Conservation (phyloP, 2,113 vertebrate species). For the Bujurquina vittata region DNA sequence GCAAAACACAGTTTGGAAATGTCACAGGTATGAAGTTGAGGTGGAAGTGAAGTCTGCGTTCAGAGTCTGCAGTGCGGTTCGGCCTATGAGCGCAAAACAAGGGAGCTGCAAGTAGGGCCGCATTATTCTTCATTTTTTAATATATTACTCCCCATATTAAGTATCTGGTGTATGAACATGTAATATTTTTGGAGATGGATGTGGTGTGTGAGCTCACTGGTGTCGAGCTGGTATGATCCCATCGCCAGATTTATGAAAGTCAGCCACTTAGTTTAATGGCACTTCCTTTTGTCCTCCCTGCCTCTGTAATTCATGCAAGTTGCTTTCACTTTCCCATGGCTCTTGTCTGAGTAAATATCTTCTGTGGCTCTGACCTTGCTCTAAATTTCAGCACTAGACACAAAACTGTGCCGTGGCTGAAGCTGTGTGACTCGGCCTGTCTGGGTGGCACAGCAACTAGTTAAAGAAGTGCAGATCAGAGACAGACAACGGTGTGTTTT, state of each 20-base stretch:
- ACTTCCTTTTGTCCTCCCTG: neutral
- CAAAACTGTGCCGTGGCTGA: slow-evolving; percentile 29
- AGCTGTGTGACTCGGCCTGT: slow-evolving; percentile 39
- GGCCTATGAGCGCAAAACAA: neutral
- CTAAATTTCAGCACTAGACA: slow-evolving; percentile 56
- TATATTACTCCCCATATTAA: neutral
- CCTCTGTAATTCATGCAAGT: neutral
- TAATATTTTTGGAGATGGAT: neutral
- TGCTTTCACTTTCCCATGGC: slow-evolving; percentile 52
- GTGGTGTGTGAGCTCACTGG: neutral
- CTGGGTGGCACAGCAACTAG: slow-evolving; percentile 38
- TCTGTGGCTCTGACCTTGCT: slow-evolving; percentile 57
- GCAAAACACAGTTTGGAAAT: neutral
- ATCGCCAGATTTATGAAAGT: neutral
- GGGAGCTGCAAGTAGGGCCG: neutral
- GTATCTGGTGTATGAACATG: neutral
- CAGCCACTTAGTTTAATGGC: neutral
- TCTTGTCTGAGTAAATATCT: slow-evolving; percentile 43
- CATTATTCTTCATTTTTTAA: neutral
- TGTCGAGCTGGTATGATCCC: neutral
- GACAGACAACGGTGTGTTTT: neutral
- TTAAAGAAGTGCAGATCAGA: slow-evolving; percentile 10
- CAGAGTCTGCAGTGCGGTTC: neutral
- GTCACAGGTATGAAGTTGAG: neutral
- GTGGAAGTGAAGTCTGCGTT: neutral